phyloP scores from a whole-genome alignment of 2,113 vertebrate species.

The Lagopus muta region DNA sequence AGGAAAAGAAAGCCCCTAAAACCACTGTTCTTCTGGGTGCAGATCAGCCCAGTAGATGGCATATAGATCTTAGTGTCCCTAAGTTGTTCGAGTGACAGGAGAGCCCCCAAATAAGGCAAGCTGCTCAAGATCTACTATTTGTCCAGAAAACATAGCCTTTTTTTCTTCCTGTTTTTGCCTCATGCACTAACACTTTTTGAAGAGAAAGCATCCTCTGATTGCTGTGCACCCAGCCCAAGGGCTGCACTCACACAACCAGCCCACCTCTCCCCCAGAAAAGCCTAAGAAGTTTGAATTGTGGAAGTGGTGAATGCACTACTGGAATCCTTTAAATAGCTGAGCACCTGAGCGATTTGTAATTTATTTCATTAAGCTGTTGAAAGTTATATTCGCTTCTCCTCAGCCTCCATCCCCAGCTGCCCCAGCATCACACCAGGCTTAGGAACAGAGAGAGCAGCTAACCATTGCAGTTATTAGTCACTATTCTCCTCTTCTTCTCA shows the following conservation, averaged over 20 bases:
- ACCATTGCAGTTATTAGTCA: constrained; percentile 38
- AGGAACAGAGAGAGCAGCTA: not conserved
- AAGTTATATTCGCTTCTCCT: not conserved
- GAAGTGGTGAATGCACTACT: not conserved
- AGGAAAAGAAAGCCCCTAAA: constrained; percentile 33
- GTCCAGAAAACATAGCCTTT: not conserved
- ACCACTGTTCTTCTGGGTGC: not conserved
- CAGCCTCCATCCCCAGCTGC: not conserved
- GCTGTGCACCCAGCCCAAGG: not conserved
- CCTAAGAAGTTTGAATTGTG: not conserved
- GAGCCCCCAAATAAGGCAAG: not conserved
- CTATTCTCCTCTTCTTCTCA: constrained; percentile 25
- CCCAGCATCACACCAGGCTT: not conserved
- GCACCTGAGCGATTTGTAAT: not conserved
- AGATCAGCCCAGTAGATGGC: not conserved
- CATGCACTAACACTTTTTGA: not conserved
- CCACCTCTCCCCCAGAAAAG: not conserved
- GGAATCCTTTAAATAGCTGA: not conserved
- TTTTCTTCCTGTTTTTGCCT: not conserved
- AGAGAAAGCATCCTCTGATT: not conserved
- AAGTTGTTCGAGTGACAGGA: not conserved
- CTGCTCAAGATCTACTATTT: not conserved
- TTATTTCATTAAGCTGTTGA: not conserved
- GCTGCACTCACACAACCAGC: not conserved
- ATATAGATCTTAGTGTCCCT: not conserved